Percentiles rank a stretch among this genome's conserved stretches.
These are phyloP conservation scores for Bovichtus diacanthus DNA, from an alignment of 2,797 vertebrate species.

Conservation along the genomic window DNA sequence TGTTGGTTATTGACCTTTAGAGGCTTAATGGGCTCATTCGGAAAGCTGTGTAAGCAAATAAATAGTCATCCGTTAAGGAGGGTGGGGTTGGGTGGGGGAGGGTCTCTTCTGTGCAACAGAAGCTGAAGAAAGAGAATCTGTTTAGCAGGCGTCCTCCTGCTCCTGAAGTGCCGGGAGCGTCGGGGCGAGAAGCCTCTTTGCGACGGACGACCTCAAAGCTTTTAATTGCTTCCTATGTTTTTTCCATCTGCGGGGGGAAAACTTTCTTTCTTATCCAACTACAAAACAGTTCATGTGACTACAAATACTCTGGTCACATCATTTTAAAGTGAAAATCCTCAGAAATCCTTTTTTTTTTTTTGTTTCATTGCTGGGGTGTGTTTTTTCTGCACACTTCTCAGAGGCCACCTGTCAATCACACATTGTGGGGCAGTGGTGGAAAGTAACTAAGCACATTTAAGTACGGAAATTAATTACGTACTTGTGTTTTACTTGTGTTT, in stretches of 20 bases:
- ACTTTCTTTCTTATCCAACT: conserved; percentile 59
- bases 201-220: conserved; percentile 75
- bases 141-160: conserved; percentile 86
- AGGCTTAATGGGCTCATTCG: conserved; percentile 70
- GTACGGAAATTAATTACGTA: not conserved
- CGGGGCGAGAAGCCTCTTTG: conserved; percentile 68
- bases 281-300: conserved; percentile 13
- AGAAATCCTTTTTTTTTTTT: not conserved
- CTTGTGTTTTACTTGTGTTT: not conserved
- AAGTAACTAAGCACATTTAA: not conserved
- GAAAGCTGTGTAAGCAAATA: conserved; percentile 89
- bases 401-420: not conserved
- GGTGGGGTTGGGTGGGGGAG: conserved; percentile 64
- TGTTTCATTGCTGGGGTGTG: not conserved
- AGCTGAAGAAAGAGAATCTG: conserved; percentile 76
- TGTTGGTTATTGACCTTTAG: conserved; percentile 81
- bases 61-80: conserved; percentile 83
- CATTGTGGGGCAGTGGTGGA: not conserved
- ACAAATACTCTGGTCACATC: not conserved
- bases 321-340: not conserved
- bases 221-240: conserved; percentile 90
- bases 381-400: not conserved
- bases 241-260: conserved; percentile 84
- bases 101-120: conserved; percentile 77
- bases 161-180: conserved; percentile 63